Evolutionary conservation across 1,140 invertebrate species (phyloP), one percentile per base, ranked within the genome.

Genomic region (Nephila pilipes): DNA sequence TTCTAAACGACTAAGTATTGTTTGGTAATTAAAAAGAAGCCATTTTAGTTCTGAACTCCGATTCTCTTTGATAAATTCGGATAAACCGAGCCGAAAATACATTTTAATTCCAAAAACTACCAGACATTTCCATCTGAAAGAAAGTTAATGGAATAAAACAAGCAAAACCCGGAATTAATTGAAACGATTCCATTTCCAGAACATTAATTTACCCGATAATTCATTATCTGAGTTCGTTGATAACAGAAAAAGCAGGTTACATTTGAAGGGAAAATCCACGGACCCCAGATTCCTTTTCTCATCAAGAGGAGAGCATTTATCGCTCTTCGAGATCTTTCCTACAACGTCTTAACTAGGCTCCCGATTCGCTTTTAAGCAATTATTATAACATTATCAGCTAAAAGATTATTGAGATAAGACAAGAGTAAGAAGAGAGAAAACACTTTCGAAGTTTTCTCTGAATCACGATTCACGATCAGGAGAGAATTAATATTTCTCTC

Each of bases 381-480:
- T 90, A 90, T 90, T 90, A 90, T 90, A 32, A 87, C 85, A 87
- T 90, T 90, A 90, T 90, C 88, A 58, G 69, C 32, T 14, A n/a
- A 32, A 57, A 79, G 88, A 90, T 90, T 57, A 88, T 32, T 16
- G 69, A 79, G 69, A 69, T 65, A 88, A 69, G 32, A 22, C 20
- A 38, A 29, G 29, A 87, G 14, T 60, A 36, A 32, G 29, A 58
- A n/a, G 25, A 79, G 63, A 25, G 58, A 87, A 87, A 87, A 87
- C 85, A 87, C 85, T 87, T 87, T 87, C 32, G n/a, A 87, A 25
- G 60, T 46, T 69, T 90, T 90, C 75, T n/a, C 57, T n/a, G 32
- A 20, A 83, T 88, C 88, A 90, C 88, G 88, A 90, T 80, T 90
- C 54, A 90, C 75, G 69, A 55, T 80, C 75, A 22, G 32, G 25